Evolutionary conservation across 2,113 vertebrate genomes (phyloP), one percentile per base, ranked within the genome.

Genomic region (Pseudopipra pipra): DNA sequence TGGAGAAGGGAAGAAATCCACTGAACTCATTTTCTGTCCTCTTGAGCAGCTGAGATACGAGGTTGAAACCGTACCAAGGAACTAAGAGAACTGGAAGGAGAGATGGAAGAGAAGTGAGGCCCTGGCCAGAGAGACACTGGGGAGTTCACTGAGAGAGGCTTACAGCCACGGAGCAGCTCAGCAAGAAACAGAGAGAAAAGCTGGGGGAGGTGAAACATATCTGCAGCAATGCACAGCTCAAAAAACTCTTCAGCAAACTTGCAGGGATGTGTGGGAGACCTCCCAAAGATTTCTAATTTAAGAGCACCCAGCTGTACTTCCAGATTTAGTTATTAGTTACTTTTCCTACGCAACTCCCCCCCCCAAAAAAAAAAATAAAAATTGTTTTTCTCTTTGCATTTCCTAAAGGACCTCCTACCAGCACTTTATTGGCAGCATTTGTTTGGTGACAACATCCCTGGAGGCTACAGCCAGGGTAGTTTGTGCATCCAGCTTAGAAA

Each of bases 261-360:
- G 62, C 70, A 55, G 43, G 10, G 70, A 63, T 89, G 73, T 96
- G 93, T 93, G 93, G 95, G 90, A 97, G 82, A 89, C 77, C 90
- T 94, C 70, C 93, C 55, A 52, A 91, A 92, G 79, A 21, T 56
- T 86, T 84, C 95, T 94, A 92, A 90, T 95, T 95, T 90, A 91
- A 73, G 76, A 80, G 89, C 54, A 81, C 81, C 70, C 73, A 89
- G 89, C 89, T 96, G 66, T 87, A 84, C 80, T 83, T 92, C 71
- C 83, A 92, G 80, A 90, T 92, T 92, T 93, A 86, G 63, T 66
- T 95, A 94, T 93, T 93, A 86, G 85, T 43, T 86, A 66, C 43
- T 82, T 89, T 95, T 89, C 65, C 88, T 70, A 59, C 58, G 18
- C 79, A 83, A 9, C 59, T 39, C 10, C 37, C 19, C 16, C 14